Percentiles rank a stretch among this genome's conserved stretches.
Conservation (phyloP, 2,888 invertebrate species). For the Phoronis australis region DNA sequence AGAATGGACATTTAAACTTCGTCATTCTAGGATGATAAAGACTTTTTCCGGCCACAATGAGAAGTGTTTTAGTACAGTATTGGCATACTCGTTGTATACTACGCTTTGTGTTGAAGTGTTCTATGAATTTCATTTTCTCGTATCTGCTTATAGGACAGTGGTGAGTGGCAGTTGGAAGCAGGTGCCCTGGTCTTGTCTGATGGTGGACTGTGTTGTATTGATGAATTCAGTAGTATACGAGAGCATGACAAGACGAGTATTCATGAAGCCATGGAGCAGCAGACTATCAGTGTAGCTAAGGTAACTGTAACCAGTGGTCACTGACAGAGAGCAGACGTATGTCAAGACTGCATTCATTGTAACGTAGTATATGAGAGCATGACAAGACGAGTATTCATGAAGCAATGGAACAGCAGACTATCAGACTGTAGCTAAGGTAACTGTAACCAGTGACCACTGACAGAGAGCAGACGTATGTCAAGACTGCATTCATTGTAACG, state of each 20-base stretch:
- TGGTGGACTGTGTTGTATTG: slow-evolving; percentile 85
- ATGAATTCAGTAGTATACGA: slow-evolving; percentile 80
- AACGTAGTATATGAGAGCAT: slow-evolving; percentile 69
- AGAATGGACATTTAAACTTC: no score
- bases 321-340: not conserved
- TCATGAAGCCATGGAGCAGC: slow-evolving; percentile 93
- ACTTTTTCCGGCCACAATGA: no score
- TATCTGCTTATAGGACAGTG: slow-evolving; percentile 74
- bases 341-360: not conserved
- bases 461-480: not conserved
- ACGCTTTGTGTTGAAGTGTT: not conserved
- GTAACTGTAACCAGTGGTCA: slow-evolving; percentile 50
- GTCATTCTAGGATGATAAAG: no score
- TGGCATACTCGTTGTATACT: no score
- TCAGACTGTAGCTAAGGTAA: slow-evolving; percentile 79
- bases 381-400: slow-evolving; percentile 83
- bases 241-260: slow-evolving; percentile 77
- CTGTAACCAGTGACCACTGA: not conserved
- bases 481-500: slow-evolving; percentile 28
- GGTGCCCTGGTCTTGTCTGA: slow-evolving; percentile 84
- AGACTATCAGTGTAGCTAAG: slow-evolving; percentile 87
- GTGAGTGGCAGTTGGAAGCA: slow-evolving; percentile 85
- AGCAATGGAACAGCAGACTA: slow-evolving; percentile 92
- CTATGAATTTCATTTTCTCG: no score
- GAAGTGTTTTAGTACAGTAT: no score